phyloP scores from a whole-genome alignment of 2,797 vertebrate species.

The Acanthiza pusilla region DNA sequence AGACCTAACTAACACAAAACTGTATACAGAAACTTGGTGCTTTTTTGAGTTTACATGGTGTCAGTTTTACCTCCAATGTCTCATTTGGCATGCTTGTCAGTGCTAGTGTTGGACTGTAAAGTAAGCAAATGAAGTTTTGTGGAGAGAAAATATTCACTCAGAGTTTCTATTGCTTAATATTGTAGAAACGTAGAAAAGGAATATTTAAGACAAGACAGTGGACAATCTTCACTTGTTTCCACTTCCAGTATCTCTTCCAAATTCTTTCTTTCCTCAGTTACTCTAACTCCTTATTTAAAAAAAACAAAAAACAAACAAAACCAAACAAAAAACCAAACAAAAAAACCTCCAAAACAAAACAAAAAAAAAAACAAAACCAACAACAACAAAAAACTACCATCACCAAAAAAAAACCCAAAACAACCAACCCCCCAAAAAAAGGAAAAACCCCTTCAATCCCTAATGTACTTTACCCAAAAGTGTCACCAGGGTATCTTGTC shows the following conservation, averaged over 20 bases:
- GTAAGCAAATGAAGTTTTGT: slow-evolving; percentile 42
- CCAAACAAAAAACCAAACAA: no score
- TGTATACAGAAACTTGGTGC: neutral
- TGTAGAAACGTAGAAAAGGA: slow-evolving; percentile 38
- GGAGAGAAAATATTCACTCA: slow-evolving; percentile 54
- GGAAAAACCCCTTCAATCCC: neutral
- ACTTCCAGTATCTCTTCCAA: slow-evolving; percentile 21
- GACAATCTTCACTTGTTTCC: slow-evolving; percentile 9
- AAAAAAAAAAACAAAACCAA: no score
- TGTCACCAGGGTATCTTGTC: neutral
- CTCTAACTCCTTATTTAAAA: neutral
- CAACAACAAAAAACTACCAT: no score
- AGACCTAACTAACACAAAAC: neutral
- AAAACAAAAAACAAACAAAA: neutral
- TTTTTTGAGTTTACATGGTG: slow-evolving; percentile 4
- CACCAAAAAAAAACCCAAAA: no score
- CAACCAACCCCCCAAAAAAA: neutral
- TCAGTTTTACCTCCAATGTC: slow-evolving; percentile 24
- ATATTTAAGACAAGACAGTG: neutral
- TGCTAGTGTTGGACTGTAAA: slow-evolving; percentile 7
- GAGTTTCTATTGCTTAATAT: slow-evolving; percentile 47
- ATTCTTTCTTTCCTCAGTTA: neutral
- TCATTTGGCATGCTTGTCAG: slow-evolving; percentile 17
- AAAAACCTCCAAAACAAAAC: no score
- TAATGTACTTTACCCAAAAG: neutral